A percentile compares a stretch with the other conserved stretches of the same genome.
Conservation (phyloP, 1,140 invertebrate species). For the Rhopalosiphum maidis region DNA sequence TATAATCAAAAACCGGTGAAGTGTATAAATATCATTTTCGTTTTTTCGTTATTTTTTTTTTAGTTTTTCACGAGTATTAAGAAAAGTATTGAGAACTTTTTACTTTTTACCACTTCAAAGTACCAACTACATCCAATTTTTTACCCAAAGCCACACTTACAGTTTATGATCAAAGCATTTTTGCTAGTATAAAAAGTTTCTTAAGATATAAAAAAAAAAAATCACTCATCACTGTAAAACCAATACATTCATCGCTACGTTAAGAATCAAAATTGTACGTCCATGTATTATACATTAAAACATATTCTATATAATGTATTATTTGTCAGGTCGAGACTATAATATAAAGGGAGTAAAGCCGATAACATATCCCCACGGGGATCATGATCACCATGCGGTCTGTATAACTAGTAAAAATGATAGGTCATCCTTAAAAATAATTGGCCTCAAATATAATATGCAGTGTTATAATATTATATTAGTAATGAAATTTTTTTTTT, state of each 20-base stretch:
- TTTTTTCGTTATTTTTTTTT: too few species aligned
- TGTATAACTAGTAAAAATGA: not conserved
- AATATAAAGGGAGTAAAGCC: not conserved
- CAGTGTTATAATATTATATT: not conserved
- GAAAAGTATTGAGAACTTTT: too few species aligned
- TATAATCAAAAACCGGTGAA: too few species aligned
- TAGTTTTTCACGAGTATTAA: too few species aligned
- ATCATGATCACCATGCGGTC: not conserved
- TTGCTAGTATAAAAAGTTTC: not conserved
- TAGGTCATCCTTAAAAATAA: not conserved
- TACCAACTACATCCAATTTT: too few species aligned
- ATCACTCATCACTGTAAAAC: not conserved
- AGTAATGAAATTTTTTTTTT: slow-evolving; percentile 5
- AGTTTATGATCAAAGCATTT: too few species aligned
- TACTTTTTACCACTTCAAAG: too few species aligned
- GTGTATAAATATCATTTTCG: too few species aligned
- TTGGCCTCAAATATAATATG: not conserved
- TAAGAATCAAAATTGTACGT: not conserved
- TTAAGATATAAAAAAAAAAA: not conserved
- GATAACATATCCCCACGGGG: too few species aligned
- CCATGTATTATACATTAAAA: not conserved
- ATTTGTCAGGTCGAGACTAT: not conserved
- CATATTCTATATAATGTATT: not conserved
- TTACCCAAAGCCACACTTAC: too few species aligned
- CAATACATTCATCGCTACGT: not conserved